Percentiles rank a stretch among this genome's conserved stretches.
Evolutionary conservation across 2,113 vertebrate genomes (phyloP).

Genomic region (Cynocephalus volans): DNA sequence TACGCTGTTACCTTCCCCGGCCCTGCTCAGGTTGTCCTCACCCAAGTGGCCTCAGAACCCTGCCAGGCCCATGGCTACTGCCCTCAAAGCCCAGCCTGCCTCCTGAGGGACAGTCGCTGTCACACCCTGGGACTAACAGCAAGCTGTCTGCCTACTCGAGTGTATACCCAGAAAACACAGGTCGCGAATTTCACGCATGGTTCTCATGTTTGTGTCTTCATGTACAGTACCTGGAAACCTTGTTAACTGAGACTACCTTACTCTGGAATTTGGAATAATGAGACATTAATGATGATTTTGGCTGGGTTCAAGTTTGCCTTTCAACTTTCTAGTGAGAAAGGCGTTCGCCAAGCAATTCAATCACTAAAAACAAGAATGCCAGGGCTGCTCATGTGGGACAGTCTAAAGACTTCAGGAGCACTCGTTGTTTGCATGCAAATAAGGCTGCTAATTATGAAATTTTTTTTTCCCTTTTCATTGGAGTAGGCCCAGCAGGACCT

Average conservation of each 20-base stretch:
- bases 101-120: rapidly evolving
- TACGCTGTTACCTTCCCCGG: no score
- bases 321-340: neutral
- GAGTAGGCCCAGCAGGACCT: slow-evolving; percentile 29
- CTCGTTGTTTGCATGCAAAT: slow-evolving; percentile 63
- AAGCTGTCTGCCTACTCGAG: rapidly evolving
- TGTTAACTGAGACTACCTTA: neutral
- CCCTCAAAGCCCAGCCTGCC: rapidly evolving
- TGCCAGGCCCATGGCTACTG: rapidly evolving
- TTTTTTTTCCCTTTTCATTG: neutral
- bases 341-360: neutral
- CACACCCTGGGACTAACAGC: rapidly evolving
- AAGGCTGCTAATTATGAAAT: slow-evolving; percentile 59
- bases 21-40: no score
- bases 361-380: slow-evolving; percentile 18
- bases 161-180: no score
- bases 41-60: no score
- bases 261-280: neutral
- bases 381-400: neutral
- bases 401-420: neutral
- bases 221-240: neutral
- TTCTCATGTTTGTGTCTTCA: neutral
- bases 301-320: neutral
- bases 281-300: neutral
- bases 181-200: rapidly evolving